Conservation (phyloP, 2,797 vertebrate species). For the Leptoclinus maculatus region DNA sequence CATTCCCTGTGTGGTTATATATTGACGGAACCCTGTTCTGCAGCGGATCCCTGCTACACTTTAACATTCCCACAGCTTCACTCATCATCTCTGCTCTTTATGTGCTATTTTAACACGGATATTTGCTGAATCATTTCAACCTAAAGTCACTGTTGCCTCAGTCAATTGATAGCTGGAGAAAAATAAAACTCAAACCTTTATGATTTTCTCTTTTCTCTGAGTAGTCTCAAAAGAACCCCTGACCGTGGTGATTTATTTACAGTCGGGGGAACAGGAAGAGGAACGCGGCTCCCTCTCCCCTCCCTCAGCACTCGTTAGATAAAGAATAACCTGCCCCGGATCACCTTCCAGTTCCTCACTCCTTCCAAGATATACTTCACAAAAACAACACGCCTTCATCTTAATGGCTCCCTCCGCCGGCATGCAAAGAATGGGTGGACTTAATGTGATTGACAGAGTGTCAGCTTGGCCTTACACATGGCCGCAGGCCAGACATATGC, state of each 20-base stretch:
- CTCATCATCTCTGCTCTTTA: not conserved
- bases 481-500: constrained; percentile 64
- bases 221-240: not conserved
- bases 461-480: constrained; percentile 33
- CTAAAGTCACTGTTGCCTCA: not conserved
- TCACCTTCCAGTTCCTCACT: constrained; percentile 21
- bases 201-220: not conserved
- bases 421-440: constrained; percentile 23
- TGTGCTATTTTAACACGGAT: not conserved
- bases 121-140: not conserved
- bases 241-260: constrained; percentile 10
- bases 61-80: constrained; percentile 13
- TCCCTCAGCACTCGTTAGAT: constrained; percentile 20
- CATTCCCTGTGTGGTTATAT: constrained; percentile 25
- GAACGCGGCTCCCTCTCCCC: not conserved
- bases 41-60: not conserved
- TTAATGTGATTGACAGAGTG: constrained; percentile 65
- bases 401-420: not conserved
- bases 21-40: constrained; percentile 30
- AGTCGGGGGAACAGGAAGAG: not conserved
- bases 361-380: constrained; percentile 16
- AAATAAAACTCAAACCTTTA: not conserved
- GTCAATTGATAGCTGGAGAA: not conserved
- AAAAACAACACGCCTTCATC: not conserved
- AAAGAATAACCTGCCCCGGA: constrained; percentile 27